These are phyloP conservation scores for Eupithecia subumbrata DNA, from an alignment of 2,888 invertebrate genomes.

Conservation along the genomic window DNA sequence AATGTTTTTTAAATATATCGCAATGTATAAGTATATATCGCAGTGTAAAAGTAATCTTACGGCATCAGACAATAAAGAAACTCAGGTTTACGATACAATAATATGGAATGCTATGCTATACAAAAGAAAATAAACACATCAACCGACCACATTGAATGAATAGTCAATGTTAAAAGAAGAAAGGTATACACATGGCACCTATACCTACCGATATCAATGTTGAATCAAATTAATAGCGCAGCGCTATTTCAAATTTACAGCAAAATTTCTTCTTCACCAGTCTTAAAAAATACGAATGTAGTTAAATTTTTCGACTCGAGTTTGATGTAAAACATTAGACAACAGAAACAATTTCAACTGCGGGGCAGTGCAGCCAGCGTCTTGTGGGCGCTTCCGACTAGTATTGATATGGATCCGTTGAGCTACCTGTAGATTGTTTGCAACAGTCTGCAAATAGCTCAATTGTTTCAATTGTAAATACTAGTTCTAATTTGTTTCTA, in stretches of 20 bases:
- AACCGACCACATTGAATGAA: constrained; percentile 32
- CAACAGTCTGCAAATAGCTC: neutral
- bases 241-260: neutral
- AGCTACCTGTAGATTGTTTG: too few relatives aligned
- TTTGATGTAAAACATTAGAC: neutral
- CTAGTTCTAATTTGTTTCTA: too few relatives aligned
- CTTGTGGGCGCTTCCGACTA: too few relatives aligned
- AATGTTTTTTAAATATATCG: neutral
- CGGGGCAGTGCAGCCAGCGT: too few relatives aligned
- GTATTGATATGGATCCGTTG: too few relatives aligned
- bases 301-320: neutral
- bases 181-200: neutral
- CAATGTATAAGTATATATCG: too few relatives aligned
- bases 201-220: neutral
- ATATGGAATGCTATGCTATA: neutral
- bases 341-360: too few relatives aligned
- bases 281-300: neutral
- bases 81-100: neutral
- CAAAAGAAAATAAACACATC: neutral
- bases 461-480: too few relatives aligned
- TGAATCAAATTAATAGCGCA: neutral
- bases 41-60: too few relatives aligned
- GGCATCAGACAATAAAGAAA: neutral
- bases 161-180: neutral
- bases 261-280: neutral